A percentile compares a stretch with the other conserved stretches of the same genome.
Conservation (phyloP, 2,797 vertebrate species). For the Clarias platycephalus region DNA sequence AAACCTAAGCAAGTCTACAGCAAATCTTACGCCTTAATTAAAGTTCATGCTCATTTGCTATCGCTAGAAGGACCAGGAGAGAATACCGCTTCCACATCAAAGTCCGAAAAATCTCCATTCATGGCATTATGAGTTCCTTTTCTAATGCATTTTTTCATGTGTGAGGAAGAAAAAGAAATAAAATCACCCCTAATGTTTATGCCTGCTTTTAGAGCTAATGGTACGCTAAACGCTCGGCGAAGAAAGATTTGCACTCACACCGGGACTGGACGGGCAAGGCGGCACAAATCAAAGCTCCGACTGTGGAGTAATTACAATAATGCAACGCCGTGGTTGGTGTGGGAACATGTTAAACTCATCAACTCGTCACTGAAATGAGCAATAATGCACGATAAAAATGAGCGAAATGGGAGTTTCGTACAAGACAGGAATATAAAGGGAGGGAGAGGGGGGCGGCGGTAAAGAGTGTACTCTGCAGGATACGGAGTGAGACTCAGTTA, state of each 20-base stretch:
- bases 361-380: neutral
- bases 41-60: neutral
- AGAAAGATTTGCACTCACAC: neutral
- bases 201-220: conserved; percentile 36
- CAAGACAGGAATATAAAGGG: neutral
- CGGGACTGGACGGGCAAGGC: neutral
- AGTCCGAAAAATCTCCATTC: conserved; percentile 9
- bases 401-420: neutral
- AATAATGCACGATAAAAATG: neutral
- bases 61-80: neutral
- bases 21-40: neutral
- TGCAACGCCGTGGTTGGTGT: neutral
- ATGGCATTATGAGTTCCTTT: neutral
- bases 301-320: conserved; percentile 18
- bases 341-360: conserved; percentile 1
- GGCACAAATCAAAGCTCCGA: conserved; percentile 25
- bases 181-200: conserved; percentile 15
- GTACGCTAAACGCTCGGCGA: neutral
- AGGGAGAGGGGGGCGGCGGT: too few relatives aligned
- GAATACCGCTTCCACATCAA: neutral
- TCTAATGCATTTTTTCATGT: too few relatives aligned
- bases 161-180: neutral
- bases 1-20: neutral
- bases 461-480: neutral
- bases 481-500: too few relatives aligned